Evolutionary conservation across 2,888 invertebrate species (phyloP), one percentile per base, ranked within the genome.

Genomic region (Orthosia gracilis): DNA sequence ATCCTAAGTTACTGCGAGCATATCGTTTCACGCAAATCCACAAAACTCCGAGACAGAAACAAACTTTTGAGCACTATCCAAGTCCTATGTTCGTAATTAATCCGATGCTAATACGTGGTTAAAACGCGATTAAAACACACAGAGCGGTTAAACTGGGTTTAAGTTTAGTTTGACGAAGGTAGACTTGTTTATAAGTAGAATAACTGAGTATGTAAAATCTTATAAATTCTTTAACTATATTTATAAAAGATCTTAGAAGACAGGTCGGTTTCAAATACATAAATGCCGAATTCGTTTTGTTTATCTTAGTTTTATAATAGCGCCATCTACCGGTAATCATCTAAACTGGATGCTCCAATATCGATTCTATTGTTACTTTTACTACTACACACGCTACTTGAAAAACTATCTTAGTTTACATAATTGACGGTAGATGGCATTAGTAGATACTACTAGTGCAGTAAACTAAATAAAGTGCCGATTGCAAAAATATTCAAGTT

Each of bases 11-110:
- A 79, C 66, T 61, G 47, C 62, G 9, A 52, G 66, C 57, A 58
- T 65, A 63, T 74, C 76, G 69, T 73, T 76, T 49, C 63, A 73
- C 59, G 57, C 63, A 70, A 78, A 76, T 82, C 67, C 76, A 73
- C 83, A 63, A 71, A 74, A 77, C 72, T 74, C 49, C 58, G n/a
- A 69, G 52, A 69, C 62, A 73, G 47, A 61, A 81, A 76, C 76
- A 68, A 85, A 86, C 73, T 85, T 84, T 57, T 52, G 57, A 79
- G 75, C 62, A 76, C 73, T 84, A 82, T 63, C 70, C 68, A 74
- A 74, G 76, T 74, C 70, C 69, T 78, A 58, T 65, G 77, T 69
- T 68, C n/a, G 66, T 80, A 74, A 78, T 85, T 82, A 82, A 78
- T 82, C 72, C 72, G 66, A 77, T 66, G 65, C 52, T 79, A 70